Percentiles rank a stretch among this genome's conserved stretches.
These are phyloP conservation scores for Halichoeres trimaculatus DNA, from an alignment of 2,113 vertebrate genomes.

Conservation along the genomic window DNA sequence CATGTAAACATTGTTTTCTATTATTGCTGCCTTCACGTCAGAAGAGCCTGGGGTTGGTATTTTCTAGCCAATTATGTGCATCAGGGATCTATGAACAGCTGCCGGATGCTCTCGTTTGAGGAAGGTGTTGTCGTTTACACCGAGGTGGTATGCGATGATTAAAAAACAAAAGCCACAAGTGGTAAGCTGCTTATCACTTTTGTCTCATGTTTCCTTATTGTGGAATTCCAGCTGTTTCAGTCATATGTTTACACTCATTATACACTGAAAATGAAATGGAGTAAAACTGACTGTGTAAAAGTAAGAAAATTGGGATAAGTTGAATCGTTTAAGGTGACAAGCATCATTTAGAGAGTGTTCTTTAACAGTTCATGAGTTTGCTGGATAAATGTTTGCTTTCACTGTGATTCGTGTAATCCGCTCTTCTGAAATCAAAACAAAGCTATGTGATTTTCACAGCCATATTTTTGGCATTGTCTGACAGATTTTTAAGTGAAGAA, in stretches of 20 bases:
- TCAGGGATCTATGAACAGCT: slow-evolving; percentile 41
- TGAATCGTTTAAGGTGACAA: slow-evolving; percentile 2
- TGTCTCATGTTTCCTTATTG: not conserved
- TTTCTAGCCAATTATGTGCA: slow-evolving; percentile 42
- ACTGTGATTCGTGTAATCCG: slow-evolving; percentile 5
- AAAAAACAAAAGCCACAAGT: slow-evolving; percentile 31
- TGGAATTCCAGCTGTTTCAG: slow-evolving; percentile 1
- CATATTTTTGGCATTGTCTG: slow-evolving; percentile 10
- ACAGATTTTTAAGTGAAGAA: slow-evolving; percentile 15
- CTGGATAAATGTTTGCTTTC: not conserved
- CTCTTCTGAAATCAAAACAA: slow-evolving; percentile 6
- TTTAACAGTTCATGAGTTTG: not conserved
- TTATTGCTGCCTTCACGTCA: slow-evolving; percentile 11
- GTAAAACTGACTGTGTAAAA: not conserved
- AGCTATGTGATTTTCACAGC: slow-evolving; percentile 17
- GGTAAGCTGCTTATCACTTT: slow-evolving; percentile 5
- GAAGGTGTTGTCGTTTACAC: slow-evolving; percentile 27
- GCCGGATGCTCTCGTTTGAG: slow-evolving; percentile 31
- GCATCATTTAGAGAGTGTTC: not conserved
- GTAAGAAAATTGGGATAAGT: not conserved
- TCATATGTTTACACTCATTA: not conserved
- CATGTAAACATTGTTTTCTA: slow-evolving; percentile 16
- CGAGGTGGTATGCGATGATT: slow-evolving; percentile 11
- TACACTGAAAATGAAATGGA: not conserved
- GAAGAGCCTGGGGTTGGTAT: slow-evolving; percentile 9